These are phyloP conservation scores for Meriones unguiculatus DNA, from an alignment of 2,113 vertebrate species.

Conservation along the genomic window DNA sequence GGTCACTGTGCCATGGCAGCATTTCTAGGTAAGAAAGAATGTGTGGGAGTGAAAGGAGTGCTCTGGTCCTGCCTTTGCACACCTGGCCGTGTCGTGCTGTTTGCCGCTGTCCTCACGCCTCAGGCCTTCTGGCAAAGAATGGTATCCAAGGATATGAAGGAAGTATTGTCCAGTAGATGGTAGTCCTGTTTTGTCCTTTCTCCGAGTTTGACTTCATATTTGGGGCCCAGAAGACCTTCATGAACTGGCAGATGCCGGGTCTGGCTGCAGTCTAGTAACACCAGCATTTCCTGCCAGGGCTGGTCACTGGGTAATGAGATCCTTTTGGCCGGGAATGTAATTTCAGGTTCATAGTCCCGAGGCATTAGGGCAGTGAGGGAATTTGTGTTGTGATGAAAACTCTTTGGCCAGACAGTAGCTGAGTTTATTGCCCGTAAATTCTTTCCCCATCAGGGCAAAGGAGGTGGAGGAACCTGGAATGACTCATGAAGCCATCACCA, in stretches of 20 bases:
- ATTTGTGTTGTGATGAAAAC: background rate
- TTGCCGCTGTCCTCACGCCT: background rate
- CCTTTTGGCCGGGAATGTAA: background rate
- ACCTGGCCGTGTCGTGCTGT: background rate
- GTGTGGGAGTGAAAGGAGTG: background rate
- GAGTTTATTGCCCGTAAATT: conserved; percentile 20
- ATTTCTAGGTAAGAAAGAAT: conserved; percentile 27
- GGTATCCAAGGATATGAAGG: background rate
- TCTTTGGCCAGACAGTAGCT: conserved; percentile 2
- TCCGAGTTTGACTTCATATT: background rate
- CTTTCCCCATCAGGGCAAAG: background rate
- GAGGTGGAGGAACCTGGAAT: background rate
- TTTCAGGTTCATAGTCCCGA: conserved; percentile 18
- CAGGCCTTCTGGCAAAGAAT: background rate
- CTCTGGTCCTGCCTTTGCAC: background rate
- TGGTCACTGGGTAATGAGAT: background rate
- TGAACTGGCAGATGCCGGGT: background rate
- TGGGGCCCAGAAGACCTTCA: background rate
- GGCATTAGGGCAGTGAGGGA: background rate
- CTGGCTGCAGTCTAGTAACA: background rate
- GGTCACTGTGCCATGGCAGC: background rate
- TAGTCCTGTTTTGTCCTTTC: background rate
- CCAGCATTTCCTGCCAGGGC: background rate
- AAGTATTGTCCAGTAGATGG: background rate
- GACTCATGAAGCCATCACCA: conserved; percentile 15